Percentiles rank a stretch among this genome's conserved stretches.
Evolutionary conservation across 2,888 invertebrate species (phyloP).

Genomic region (Spisula subtruncata): DNA sequence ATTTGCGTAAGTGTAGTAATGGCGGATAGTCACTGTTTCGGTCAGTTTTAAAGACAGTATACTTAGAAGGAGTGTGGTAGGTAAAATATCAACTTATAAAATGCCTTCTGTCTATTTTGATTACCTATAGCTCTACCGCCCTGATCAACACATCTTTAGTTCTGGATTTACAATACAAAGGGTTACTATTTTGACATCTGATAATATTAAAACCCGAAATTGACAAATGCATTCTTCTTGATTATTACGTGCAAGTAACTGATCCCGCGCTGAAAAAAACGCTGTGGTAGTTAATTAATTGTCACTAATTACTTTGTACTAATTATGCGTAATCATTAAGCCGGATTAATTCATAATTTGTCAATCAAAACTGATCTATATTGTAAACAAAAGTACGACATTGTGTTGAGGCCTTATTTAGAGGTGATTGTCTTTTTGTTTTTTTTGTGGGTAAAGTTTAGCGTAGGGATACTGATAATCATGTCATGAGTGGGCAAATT

Average conservation of each 20-base stretch:
- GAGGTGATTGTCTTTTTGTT: background rate
- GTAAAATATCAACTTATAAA: background rate
- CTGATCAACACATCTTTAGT: slow-evolving; percentile 30
- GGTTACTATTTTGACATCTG: background rate
- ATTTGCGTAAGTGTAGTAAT: no score
- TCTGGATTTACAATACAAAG: background rate
- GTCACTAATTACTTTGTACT: slow-evolving; percentile 17
- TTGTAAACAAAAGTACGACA: slow-evolving; percentile 10
- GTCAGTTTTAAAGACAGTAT: background rate
- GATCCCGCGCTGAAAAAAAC: background rate
- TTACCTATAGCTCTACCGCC: no score
- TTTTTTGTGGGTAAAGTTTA: background rate
- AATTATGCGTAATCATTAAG: background rate
- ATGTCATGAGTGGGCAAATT: slow-evolving; percentile 4
- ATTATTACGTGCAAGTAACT: slow-evolving; percentile 34
- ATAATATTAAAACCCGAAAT: background rate
- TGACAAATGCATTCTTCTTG: slow-evolving; percentile 27
- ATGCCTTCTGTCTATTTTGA: background rate
- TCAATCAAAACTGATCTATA: background rate
- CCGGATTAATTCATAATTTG: background rate
- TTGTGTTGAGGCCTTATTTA: background rate
- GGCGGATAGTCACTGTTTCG: no score
- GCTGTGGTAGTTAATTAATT: background rate
- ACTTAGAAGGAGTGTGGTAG: background rate
- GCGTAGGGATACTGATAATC: background rate